These are phyloP conservation scores for Montipora sp. DNA, from an alignment of 64 coral and sea anemone genomes.

Conservation along the genomic window DNA sequence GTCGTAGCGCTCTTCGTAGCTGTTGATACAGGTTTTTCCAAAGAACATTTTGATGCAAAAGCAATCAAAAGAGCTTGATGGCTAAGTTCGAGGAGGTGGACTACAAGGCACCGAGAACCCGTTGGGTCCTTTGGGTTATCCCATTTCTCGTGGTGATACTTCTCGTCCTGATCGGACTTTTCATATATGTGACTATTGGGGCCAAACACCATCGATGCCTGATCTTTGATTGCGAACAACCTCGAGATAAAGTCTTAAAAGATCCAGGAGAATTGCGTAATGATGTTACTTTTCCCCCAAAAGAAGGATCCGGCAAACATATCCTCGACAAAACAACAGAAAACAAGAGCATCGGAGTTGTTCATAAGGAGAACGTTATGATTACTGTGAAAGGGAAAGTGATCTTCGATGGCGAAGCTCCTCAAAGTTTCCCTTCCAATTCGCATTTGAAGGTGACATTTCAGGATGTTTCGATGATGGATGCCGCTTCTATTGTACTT, in stretches of 20 bases:
- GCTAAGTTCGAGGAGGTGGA: slow-evolving; percentile 39
- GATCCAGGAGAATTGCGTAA: not conserved
- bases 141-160: slow-evolving; percentile 53
- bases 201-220: slow-evolving; percentile 30
- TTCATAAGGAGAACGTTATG: not conserved
- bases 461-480: slow-evolving; percentile 56
- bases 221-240: slow-evolving; percentile 65
- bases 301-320: not conserved
- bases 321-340: not conserved
- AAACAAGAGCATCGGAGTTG: not conserved
- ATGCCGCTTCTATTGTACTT: slow-evolving; percentile 32
- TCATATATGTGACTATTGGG: slow-evolving; percentile 63
- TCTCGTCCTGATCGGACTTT: slow-evolving; percentile 50
- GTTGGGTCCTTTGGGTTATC: slow-evolving; percentile 61
- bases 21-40: too few species aligned
- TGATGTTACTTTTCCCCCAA: not conserved
- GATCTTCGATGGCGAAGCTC: slow-evolving; percentile 33
- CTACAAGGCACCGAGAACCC: slow-evolving; percentile 9
- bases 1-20: too few species aligned
- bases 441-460: slow-evolving; percentile 72
- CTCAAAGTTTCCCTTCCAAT: slow-evolving; percentile 49
- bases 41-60: not conserved
- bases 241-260: not conserved
- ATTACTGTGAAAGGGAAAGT: slow-evolving; percentile 68
- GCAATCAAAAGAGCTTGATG: not conserved